Evolutionary conservation across 2,888 invertebrate species (phyloP).

Genomic region (Clepsis dumicolana): DNA sequence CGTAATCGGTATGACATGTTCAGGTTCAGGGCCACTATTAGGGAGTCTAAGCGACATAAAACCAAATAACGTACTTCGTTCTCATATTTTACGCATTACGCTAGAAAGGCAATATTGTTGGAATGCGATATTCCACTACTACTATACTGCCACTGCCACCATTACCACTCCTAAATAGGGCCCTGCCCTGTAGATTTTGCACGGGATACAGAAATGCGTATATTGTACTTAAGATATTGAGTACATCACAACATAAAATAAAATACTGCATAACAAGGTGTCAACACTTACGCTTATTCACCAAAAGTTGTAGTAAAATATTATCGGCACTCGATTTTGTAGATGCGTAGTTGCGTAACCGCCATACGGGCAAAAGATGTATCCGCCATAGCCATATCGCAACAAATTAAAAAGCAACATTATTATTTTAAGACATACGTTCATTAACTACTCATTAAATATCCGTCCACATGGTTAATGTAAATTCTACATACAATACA

Average conservation of each 20-base stretch:
- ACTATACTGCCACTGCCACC: no score
- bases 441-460: slow-evolving; percentile 27
- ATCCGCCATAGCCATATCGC: neutral
- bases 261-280: slow-evolving; percentile 31
- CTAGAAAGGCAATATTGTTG: neutral
- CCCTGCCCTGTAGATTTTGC: neutral
- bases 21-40: neutral
- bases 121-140: no score
- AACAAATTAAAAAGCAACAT: slow-evolving; percentile 7
- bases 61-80: neutral
- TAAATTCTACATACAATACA: slow-evolving; percentile 27
- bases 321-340: neutral
- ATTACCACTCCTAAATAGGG: neutral
- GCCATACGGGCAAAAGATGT: neutral
- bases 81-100: neutral
- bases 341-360: neutral
- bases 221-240: slow-evolving; percentile 26
- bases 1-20: neutral
- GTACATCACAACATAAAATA: slow-evolving; percentile 31
- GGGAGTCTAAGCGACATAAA: neutral
- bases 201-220: slow-evolving; percentile 20
- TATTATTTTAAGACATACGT: slow-evolving; percentile 18
- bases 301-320: neutral
- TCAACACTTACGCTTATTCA: slow-evolving; percentile 14
- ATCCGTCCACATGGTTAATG: slow-evolving; percentile 19